A percentile compares a stretch with the other conserved stretches of the same genome.
Evolutionary conservation across 2,113 vertebrate genomes (phyloP).

Genomic region (Protobothrops mucrosquamatus): DNA sequence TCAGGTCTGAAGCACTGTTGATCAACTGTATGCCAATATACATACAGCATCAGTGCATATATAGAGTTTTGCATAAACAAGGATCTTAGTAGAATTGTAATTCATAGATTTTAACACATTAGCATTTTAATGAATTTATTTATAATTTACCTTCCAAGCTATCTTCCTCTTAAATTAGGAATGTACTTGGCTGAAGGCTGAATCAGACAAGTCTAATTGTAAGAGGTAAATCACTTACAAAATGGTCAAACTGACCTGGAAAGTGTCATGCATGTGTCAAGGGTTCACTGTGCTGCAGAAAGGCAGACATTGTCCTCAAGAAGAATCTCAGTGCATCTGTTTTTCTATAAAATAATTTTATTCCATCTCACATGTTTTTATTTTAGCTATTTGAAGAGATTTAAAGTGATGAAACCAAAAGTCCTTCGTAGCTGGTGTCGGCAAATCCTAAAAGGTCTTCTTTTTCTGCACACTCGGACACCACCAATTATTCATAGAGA

Average conservation of each 20-base stretch:
- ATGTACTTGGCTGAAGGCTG: not conserved
- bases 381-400: conserved; percentile 92
- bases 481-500: conserved; percentile 98
- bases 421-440: conserved; percentile 96
- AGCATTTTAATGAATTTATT: not conserved
- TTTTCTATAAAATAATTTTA: conserved; percentile 12
- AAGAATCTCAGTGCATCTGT: not conserved
- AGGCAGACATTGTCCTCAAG: not conserved
- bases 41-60: not conserved
- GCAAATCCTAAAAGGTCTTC: conserved; percentile 95
- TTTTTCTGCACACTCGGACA: conserved; percentile 93
- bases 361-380: conserved; percentile 1
- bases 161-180: not conserved
- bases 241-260: not conserved
- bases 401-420: conserved; percentile 98
- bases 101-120: not conserved
- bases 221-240: not conserved
- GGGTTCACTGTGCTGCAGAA: not conserved
- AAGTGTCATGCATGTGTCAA: not conserved
- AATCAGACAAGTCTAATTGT: not conserved
- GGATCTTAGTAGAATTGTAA: not conserved
- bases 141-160: not conserved
- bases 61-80: not conserved
- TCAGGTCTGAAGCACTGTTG: not conserved
- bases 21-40: not conserved